phyloP scores from a whole-genome alignment of 2,888 invertebrate genomes.

The Chymomyza caudatula region DNA sequence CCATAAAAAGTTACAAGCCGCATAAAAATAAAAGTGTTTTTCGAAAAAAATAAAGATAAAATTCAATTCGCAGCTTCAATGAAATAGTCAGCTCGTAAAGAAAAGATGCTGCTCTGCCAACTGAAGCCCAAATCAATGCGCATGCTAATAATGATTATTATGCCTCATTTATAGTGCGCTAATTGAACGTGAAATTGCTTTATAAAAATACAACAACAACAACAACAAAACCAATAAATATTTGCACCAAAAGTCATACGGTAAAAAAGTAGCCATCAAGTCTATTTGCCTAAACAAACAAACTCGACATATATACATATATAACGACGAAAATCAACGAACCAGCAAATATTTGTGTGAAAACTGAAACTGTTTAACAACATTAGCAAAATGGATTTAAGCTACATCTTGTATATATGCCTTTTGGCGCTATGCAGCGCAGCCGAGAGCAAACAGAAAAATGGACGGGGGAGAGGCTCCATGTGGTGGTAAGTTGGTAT shows the following conservation, averaged over 20 bases:
- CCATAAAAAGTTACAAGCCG: not conserved
- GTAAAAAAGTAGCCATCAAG: conserved; percentile 23
- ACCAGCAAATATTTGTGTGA: conserved; percentile 5
- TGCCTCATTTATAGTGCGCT: conserved; percentile 70
- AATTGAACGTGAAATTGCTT: conserved; percentile 76
- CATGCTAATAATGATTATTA: conserved; percentile 60
- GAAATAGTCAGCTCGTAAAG: not conserved
- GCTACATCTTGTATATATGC: conserved; percentile 68
- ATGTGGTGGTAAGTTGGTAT: conserved; percentile 92
- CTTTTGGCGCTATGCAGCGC: conserved; percentile 73
- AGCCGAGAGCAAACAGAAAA: conserved; percentile 79
- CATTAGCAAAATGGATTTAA: conserved; percentile 73
- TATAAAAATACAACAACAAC: conserved; percentile 31
- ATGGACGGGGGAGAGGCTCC: conserved; percentile 89
- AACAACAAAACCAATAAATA: not conserved
- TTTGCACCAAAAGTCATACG: conserved; percentile 5
- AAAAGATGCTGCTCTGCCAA: not conserved
- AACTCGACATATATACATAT: not conserved
- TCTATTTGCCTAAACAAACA: conserved; percentile 15
- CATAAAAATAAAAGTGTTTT: conserved; percentile 1
- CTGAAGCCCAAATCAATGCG: conserved; percentile 35
- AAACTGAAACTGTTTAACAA: conserved; percentile 15
- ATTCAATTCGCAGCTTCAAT: too few species aligned
- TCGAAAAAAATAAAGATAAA: conserved; percentile 16
- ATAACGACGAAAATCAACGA: conserved; percentile 2